These are phyloP conservation scores for Brachionus paranguensis DNA, from an alignment of 1,140 invertebrate genomes.

Conservation along the genomic window DNA sequence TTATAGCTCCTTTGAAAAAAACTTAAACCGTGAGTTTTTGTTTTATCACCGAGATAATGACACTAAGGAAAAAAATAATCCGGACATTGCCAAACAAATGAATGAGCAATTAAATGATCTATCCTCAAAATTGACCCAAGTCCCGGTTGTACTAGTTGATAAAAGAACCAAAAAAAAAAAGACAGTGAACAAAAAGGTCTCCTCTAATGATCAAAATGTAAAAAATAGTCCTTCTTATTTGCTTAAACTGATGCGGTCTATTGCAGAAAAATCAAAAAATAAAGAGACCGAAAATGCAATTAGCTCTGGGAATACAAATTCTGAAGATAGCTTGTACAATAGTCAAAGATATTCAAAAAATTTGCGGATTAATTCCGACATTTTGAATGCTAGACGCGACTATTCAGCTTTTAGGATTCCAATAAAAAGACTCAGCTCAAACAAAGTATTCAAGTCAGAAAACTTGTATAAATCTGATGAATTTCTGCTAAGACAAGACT, in stretches of 20 bases:
- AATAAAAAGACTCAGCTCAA: neutral
- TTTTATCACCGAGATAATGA: constrained; percentile 11
- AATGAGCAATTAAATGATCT: neutral
- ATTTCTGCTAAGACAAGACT: neutral
- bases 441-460: neutral
- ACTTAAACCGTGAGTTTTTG: constrained; percentile 16
- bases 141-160: neutral
- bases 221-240: constrained; percentile 14
- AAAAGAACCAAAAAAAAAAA: neutral
- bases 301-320: neutral
- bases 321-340: neutral
- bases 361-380: neutral
- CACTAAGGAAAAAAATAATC: neutral
- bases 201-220: neutral
- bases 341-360: neutral
- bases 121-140: neutral
- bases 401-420: neutral
- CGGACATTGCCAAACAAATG: neutral
- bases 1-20: neutral
- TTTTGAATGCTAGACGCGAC: neutral
- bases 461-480: neutral
- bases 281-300: neutral
- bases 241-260: neutral
- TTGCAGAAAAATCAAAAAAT: neutral
- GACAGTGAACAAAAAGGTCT: neutral